Conservation (phyloP, 1,140 invertebrate species). For the Zaprionus davidi region DNA sequence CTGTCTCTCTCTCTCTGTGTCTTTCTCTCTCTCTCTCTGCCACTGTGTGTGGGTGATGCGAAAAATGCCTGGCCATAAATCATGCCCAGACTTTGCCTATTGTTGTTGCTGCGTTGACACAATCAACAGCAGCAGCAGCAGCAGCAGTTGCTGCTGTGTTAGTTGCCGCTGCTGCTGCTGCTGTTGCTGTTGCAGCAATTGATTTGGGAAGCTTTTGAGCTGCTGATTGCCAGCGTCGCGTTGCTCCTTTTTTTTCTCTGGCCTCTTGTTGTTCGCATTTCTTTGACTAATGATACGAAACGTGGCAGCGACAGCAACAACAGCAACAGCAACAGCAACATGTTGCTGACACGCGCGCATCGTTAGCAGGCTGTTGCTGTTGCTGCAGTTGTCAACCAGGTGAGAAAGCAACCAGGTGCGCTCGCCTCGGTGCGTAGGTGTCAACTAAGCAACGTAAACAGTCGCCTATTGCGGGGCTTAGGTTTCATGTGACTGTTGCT, state of each 20-base stretch:
- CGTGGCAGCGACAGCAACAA: constrained; percentile 43
- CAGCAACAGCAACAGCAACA: constrained; percentile 39
- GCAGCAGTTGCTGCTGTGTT: constrained; percentile 35
- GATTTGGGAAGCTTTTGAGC: constrained; percentile 65
- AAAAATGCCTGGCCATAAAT: constrained; percentile 77
- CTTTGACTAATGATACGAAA: constrained; percentile 82
- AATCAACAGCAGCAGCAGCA: constrained; percentile 46
- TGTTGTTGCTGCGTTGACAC: constrained; percentile 63
- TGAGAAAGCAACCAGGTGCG: constrained; percentile 36
- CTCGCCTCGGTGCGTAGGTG: constrained; percentile 47
- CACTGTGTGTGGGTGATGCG: constrained; percentile 63
- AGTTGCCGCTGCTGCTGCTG: constrained; percentile 41
- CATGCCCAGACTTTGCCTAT: constrained; percentile 72
- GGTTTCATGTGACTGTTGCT: constrained; percentile 19
- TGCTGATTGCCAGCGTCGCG: constrained; percentile 72
- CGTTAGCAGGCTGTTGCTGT: constrained; percentile 61
- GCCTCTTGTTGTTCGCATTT: constrained; percentile 38
- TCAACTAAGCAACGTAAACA: constrained; percentile 39
- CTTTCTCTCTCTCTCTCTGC: background rate
- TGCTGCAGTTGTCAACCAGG: constrained; percentile 27
- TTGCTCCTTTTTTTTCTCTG: constrained; percentile 41
- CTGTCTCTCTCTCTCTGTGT: background rate
- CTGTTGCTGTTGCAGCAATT: constrained; percentile 56
- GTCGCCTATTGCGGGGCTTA: constrained; percentile 32
- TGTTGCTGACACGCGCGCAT: constrained; percentile 79